phyloP scores from a whole-genome alignment of 2,888 invertebrate genomes.

The Pharmacophagus antenor region DNA sequence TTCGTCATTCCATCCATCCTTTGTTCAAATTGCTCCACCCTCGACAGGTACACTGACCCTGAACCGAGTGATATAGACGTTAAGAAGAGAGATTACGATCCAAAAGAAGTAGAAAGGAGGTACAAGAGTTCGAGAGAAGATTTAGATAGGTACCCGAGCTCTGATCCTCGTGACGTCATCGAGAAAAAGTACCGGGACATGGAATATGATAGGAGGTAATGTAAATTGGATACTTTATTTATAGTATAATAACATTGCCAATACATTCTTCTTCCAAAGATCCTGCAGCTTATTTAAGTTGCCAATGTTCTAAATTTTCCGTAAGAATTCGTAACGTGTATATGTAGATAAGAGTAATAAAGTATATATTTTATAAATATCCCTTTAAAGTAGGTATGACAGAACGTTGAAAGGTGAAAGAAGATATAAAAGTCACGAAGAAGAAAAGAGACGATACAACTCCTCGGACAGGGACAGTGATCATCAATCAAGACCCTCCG shows the following conservation, averaged over 20 bases:
- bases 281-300: too few species aligned
- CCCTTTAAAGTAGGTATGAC: slow-evolving; percentile 48
- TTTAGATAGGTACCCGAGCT: slow-evolving; percentile 50
- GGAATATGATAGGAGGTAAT: slow-evolving; percentile 54
- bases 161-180: slow-evolving; percentile 53
- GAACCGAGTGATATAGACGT: slow-evolving; percentile 69
- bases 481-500: slow-evolving; percentile 58
- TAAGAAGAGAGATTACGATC: slow-evolving; percentile 59
- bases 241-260: too few species aligned
- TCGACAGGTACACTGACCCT: slow-evolving; percentile 67
- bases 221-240: too few species aligned
- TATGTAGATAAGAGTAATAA: too few species aligned
- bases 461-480: slow-evolving; percentile 78
- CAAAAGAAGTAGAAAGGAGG: slow-evolving; percentile 55
- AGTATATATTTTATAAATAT: too few species aligned
- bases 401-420: slow-evolving; percentile 58
- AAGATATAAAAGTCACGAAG: slow-evolving; percentile 51
- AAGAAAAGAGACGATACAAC: slow-evolving; percentile 81
- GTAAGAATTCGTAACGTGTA: too few species aligned
- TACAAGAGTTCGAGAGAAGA: slow-evolving; percentile 54
- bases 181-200: slow-evolving; percentile 53
- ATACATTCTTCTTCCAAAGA: too few species aligned
- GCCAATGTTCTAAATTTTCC: too few species aligned
- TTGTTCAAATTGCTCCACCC: too few species aligned
- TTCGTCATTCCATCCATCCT: too few species aligned